phyloP scores from a whole-genome alignment of 2,113 vertebrate species.

The Dipodomys merriami region DNA sequence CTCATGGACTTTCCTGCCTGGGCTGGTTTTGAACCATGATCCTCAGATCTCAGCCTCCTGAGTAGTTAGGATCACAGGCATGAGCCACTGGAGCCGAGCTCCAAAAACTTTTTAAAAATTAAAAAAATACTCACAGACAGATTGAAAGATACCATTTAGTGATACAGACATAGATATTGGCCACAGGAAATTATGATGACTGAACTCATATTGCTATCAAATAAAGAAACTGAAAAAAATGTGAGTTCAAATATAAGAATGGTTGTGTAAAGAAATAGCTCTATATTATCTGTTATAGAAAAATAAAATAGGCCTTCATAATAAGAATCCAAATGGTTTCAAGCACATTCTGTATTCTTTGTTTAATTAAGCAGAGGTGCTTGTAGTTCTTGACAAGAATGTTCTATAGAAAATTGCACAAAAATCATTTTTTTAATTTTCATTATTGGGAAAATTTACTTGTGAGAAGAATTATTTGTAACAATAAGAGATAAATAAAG shows the following conservation, averaged over 20 bases:
- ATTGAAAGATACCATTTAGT: not conserved
- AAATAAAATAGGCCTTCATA: not conserved
- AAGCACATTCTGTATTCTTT: not conserved
- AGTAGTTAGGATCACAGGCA: too few species aligned
- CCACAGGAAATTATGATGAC: not conserved
- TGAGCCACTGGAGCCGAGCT: too few species aligned
- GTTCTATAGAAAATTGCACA: not conserved
- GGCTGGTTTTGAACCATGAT: too few species aligned
- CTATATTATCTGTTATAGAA: not conserved
- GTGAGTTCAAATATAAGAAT: conserved; percentile 5
- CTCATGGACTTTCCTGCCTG: too few species aligned
- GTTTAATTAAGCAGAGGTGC: not conserved
- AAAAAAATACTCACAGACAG: not conserved
- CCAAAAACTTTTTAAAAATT: too few species aligned
- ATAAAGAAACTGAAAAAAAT: not conserved
- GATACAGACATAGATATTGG: not conserved
- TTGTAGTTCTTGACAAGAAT: conserved; percentile 24
- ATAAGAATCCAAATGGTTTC: not conserved
- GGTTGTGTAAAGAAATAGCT: not conserved
- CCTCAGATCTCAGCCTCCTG: too few species aligned
- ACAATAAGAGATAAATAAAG: not conserved
- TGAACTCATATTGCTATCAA: not conserved
- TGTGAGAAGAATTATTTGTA: not conserved
- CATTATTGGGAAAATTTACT: conserved; percentile 32
- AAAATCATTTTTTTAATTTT: not conserved